phyloP scores from a whole-genome alignment of 2,888 invertebrate species.

The Eulithis testata region DNA sequence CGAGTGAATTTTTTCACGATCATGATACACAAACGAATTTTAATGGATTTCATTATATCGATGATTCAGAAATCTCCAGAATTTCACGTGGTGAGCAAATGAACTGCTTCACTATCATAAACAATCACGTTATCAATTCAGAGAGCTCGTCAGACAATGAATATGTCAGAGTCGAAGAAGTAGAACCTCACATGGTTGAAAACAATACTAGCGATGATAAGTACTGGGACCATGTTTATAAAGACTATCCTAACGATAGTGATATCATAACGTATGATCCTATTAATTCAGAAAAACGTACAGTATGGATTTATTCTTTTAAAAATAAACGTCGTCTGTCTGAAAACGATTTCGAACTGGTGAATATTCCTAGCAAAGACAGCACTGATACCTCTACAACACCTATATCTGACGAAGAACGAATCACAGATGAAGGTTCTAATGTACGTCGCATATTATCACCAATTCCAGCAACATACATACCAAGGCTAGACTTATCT shows the following conservation, averaged over 20 bases:
- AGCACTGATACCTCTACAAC: conserved; percentile 49
- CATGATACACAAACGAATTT: conserved; percentile 28
- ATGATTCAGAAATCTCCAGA: conserved; percentile 34
- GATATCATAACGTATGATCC: conserved; percentile 50
- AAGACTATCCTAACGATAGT: conserved; percentile 28
- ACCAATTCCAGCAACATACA: conserved; percentile 57
- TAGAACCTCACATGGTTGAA: conserved; percentile 34
- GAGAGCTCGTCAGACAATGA: conserved; percentile 58
- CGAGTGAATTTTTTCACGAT: conserved; percentile 27
- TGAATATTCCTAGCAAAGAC: conserved; percentile 52
- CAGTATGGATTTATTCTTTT: conserved; percentile 71
- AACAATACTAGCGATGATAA: conserved; percentile 40
- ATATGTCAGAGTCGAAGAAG: conserved; percentile 46
- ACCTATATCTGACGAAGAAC: conserved; percentile 48
- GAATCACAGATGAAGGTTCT: conserved; percentile 31
- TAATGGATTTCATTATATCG: conserved; percentile 31
- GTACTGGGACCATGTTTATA: conserved; percentile 42
- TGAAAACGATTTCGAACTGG: conserved; percentile 55
- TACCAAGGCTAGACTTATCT: conserved; percentile 65
- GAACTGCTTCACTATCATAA: conserved; percentile 62
- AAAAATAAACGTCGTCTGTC: conserved; percentile 62
- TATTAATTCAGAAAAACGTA: conserved; percentile 53
- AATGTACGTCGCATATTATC: conserved; percentile 53
- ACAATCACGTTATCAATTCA: conserved; percentile 53
- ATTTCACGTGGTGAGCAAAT: conserved; percentile 47